A percentile compares a stretch with the other conserved stretches of the same genome.
Evolutionary conservation across 2,888 invertebrate genomes (phyloP).

Genomic region (Thyatira batis): DNA sequence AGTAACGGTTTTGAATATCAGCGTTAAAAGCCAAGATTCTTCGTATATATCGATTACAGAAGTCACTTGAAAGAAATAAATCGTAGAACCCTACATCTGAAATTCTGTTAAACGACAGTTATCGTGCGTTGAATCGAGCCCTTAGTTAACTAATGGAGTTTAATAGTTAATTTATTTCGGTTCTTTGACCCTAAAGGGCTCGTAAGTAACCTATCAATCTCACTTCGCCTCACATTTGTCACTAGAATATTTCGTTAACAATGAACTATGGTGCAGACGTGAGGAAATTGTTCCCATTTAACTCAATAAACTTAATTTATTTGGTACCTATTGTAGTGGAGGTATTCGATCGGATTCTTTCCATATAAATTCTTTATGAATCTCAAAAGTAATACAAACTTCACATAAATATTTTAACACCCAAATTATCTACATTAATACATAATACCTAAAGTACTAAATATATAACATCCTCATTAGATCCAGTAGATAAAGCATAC

Average conservation of each 20-base stretch:
- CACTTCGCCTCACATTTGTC: conserved; percentile 28
- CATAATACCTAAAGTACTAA: no score
- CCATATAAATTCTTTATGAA: no score
- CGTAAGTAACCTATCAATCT: conserved; percentile 25
- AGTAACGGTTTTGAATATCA: no score
- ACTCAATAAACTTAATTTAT: conserved; percentile 5
- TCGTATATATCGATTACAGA: no score
- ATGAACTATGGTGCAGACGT: conserved; percentile 1
- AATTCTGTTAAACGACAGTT: background rate
- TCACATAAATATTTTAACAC: no score
- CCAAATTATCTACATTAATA: no score
- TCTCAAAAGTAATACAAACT: no score
- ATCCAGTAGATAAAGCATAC: background rate
- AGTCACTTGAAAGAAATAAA: no score
- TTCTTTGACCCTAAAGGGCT: conserved; percentile 10
- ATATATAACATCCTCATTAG: background rate
- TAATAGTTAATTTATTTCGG: conserved; percentile 26
- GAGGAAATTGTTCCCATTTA: background rate
- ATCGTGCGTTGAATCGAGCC: background rate
- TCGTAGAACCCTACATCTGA: background rate
- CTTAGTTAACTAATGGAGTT: background rate
- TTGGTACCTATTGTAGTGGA: background rate
- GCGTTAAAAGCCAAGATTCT: no score
- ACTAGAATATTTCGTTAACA: conserved; percentile 14
- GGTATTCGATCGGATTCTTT: background rate